Evolutionary conservation across 2,113 vertebrate genomes (phyloP), one percentile per base, ranked within the genome.

Genomic region (Passer montanus): DNA sequence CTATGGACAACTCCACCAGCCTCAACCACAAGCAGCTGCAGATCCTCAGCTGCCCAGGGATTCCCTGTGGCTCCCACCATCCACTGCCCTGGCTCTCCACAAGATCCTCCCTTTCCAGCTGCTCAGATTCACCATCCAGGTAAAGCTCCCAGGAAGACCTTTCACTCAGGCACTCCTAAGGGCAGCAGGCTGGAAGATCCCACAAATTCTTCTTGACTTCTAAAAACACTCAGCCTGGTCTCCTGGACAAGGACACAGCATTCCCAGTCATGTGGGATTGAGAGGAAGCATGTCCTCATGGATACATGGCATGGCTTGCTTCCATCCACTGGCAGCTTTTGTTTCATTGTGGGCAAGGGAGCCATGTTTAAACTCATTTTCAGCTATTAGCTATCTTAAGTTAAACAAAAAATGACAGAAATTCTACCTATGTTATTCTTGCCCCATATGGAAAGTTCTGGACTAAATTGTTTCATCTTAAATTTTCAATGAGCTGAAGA

Each of bases 11-110:
- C 0, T 33, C 64, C 62, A 47, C 33, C 22, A 37, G 44, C 62
- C 43, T 10, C 30, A 6, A 8, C 31, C 2, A 0, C 1, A n/a
- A n/a, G 75, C 72, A 79, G 39, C 37, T 14, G 0, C 2, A 0
- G 33, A 66, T 46, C 43, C 19, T n/a, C 7, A 1, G 39, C 31
- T 33, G 50, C 11, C 12, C 33, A 39, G 28, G 16, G 41, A 41
- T 33, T 35, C 44, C 77, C 41, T 10, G 31, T 0, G 0, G 39
- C 64, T 92, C 22, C 58, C 18, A 35, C 20, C 22, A 17, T 2
- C 37, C 24, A 8, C 60, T 20, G 18, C 76, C 37, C 26, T 0
- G 2, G 50, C 60, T 31, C 7, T 15, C 0, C 7, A 8, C 47
- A 62, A 5, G 63, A 2, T 31, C 44, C 47, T 30, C 39, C 44